Evolutionary conservation across 2,113 vertebrate species (phyloP), one percentile per base, ranked within the genome.

Genomic region (Hucho hucho): DNA sequence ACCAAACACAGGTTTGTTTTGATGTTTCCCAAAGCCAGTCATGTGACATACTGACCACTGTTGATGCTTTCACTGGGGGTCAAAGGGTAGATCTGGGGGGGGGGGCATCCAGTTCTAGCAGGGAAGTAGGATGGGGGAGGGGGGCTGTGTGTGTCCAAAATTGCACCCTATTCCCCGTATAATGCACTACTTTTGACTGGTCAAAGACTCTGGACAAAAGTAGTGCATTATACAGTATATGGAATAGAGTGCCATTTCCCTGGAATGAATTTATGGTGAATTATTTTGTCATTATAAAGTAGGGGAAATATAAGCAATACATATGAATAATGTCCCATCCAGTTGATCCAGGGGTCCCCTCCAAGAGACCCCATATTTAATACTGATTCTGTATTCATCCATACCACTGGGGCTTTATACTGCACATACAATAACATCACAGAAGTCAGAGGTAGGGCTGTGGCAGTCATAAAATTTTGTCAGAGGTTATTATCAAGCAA

Each of bases 271-370:
- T 56, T 11, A 56, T 16, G 49, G 49, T 56, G 11, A 56, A 13
- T 56, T 37, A 56, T 37, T 37, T 37, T 2, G 37, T 37, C 37
- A 37, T 37, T 56, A 6, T 66, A 12, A 18, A 6, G 28, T 18
- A 1, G 26, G 64, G 64, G 63, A 64, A 22, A 64, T 67, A 37
- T 9, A 37, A 37, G 22, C 64, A 32, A 6, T 3, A 67, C 16
- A 25, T 37, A 49, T 16, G 6, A 82, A 64, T 32, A 9, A 64
- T 47, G 69, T 49, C 58, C n/a, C 64, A 29, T 86, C 83, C 79
- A 83, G 79, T 84, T 83, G 69, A 65, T 84, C 77, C 75, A 76
- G 79, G 83, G 78, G 77, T 75, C 78, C 82, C 64, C 77, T 65
- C 74, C 43, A 58, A 69, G 83, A 22, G 58, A 9, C 53, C 47